These are phyloP conservation scores for Oryzias javanicus DNA, from an alignment of 2,113 vertebrate genomes.

Conservation along the genomic window DNA sequence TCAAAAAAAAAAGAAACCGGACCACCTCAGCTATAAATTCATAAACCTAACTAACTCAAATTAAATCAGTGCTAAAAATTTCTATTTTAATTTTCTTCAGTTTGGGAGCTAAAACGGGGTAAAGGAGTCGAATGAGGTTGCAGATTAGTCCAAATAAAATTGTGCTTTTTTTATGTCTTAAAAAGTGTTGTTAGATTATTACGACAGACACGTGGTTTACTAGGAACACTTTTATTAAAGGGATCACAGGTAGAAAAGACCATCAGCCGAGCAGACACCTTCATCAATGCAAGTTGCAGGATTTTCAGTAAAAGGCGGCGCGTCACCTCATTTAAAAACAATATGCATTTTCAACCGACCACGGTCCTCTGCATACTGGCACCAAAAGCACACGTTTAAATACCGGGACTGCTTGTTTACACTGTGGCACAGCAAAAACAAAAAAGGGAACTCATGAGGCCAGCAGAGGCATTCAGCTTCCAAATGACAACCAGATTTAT, in stretches of 20 bases:
- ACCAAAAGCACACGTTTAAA: constrained; percentile 43
- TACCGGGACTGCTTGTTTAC: constrained; percentile 27
- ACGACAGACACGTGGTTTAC: constrained; percentile 9
- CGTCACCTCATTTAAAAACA: constrained; percentile 37
- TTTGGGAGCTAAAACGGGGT: too few species aligned
- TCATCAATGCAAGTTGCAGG: constrained; percentile 32
- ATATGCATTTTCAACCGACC: constrained; percentile 34
- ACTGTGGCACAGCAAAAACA: constrained; percentile 16
- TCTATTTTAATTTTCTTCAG: too few species aligned
- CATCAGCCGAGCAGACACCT: constrained; percentile 33
- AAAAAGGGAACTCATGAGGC: constrained; percentile 7
- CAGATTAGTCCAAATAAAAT: too few species aligned
- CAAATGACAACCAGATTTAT: constrained; percentile 19
- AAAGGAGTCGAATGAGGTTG: too few species aligned
- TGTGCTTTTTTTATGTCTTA: too few species aligned
- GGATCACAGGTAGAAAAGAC: constrained; percentile 66
- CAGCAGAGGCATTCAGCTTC: constrained; percentile 10
- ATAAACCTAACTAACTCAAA: too few species aligned
- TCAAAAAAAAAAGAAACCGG: too few species aligned
- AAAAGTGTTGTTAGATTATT: too few species aligned
- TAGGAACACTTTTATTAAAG: constrained; percentile 75
- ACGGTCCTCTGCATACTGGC: constrained; percentile 35
- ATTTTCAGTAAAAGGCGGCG: constrained; percentile 51
- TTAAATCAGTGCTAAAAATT: too few species aligned
- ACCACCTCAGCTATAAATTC: too few species aligned